phyloP scores from a whole-genome alignment of 2,888 invertebrate genomes.

The Brachynemurus nebulosus region DNA sequence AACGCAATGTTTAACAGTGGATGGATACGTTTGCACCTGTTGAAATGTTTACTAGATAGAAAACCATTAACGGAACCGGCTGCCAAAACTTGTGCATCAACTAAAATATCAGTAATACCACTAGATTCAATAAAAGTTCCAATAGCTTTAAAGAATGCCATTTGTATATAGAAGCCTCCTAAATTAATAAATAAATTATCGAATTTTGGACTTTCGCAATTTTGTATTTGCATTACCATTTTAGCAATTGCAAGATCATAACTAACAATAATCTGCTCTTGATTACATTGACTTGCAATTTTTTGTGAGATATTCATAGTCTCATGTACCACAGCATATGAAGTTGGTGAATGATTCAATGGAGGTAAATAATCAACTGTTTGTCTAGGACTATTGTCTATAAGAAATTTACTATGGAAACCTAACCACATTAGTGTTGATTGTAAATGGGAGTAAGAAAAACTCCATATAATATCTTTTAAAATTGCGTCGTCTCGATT shows the following conservation, averaged over 20 bases:
- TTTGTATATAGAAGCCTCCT: not conserved
- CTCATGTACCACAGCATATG: conserved; percentile 11
- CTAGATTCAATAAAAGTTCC: not conserved
- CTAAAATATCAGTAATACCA: not conserved
- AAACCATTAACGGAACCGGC: conserved; percentile 6
- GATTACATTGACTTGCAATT: conserved; percentile 16
- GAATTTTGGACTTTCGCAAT: conserved; percentile 1
- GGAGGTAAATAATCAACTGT: conserved; percentile 11
- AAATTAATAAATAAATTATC: conserved; percentile 6
- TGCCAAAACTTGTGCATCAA: conserved; percentile 5
- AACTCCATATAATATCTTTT: not conserved
- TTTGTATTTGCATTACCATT: conserved; percentile 7
- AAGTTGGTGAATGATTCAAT: conserved; percentile 13
- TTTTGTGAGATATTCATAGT: conserved; percentile 14
- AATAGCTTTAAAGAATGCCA: not conserved
- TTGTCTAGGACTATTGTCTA: too few relatives aligned
- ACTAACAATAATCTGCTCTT: conserved; percentile 17
- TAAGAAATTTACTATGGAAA: too few relatives aligned
- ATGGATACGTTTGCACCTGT: not conserved
- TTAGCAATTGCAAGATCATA: conserved; percentile 19
- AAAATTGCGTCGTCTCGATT: not conserved
- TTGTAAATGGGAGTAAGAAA: not conserved
- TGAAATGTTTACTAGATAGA: conserved; percentile 3
- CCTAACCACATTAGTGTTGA: not conserved
- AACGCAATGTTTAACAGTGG: not conserved